A percentile compares a stretch with the other conserved stretches of the same genome.
Evolutionary conservation across 2,888 invertebrate genomes (phyloP).

Genomic region (Tiliacea aurago): DNA sequence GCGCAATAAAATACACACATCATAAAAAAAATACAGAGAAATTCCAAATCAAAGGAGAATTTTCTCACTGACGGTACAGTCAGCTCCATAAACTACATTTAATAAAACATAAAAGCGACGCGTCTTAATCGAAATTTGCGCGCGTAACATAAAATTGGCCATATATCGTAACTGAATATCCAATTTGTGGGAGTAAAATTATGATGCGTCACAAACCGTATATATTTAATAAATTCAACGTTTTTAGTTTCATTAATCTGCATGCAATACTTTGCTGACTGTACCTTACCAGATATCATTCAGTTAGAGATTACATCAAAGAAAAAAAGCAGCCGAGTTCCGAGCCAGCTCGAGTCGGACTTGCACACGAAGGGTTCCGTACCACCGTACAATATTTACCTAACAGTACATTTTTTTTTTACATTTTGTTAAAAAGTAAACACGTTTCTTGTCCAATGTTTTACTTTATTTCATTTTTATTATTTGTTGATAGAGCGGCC

Average conservation of each 20-base stretch:
- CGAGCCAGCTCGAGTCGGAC: background rate
- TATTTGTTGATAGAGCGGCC: background rate
- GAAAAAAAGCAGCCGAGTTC: background rate
- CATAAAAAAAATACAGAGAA: conserved; percentile 3
- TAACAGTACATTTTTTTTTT: background rate
- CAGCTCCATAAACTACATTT: conserved; percentile 49
- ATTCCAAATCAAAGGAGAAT: conserved; percentile 27
- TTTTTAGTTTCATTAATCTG: conserved; percentile 21
- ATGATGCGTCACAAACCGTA: conserved; percentile 27
- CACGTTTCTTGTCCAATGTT: background rate
- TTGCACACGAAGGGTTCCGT: background rate
- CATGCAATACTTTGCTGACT: conserved; percentile 14
- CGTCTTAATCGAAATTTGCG: conserved; percentile 63
- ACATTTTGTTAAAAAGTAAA: too few relatives aligned
- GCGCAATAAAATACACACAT: background rate
- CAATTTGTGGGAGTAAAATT: conserved; percentile 74
- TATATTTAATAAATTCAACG: conserved; percentile 20
- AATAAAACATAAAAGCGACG: conserved; percentile 54
- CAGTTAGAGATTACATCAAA: background rate
- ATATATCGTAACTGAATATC: conserved; percentile 68
- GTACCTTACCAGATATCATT: background rate
- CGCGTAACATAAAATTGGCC: conserved; percentile 58
- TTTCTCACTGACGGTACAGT: conserved; percentile 26
- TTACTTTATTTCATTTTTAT: background rate
- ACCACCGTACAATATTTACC: background rate